Evolutionary conservation across 1,140 invertebrate genomes (phyloP), one percentile per base, ranked within the genome.

Genomic region (Goniozus legneri): DNA sequence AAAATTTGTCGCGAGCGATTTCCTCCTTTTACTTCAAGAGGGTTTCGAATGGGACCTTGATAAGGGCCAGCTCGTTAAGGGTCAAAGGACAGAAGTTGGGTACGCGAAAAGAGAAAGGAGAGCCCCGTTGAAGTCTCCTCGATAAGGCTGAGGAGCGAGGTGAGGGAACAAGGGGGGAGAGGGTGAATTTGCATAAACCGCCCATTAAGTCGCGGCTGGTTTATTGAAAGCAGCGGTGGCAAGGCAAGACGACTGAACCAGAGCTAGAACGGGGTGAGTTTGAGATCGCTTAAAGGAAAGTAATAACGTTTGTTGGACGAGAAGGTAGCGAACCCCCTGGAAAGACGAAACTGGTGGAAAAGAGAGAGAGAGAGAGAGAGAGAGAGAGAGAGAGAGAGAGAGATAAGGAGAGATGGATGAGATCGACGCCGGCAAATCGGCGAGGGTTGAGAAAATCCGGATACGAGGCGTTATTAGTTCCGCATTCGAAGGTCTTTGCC

Each of bases 281-380:
- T 54, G 54, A 57, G 62, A 64, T 65, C 57, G 65, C 56, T 67
- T 60, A 51, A 61, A 67, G 59, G 59, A 65, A 68, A 68, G 67
- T 70, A 70, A 70, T 70, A 68, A 68, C 64, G 61, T 67, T 67
- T 65, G 54, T 59, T 50, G 50, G 57, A 52, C 50, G 55, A 65
- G 57, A 65, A 60, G 57, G 36, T 52, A 44, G 47, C 50, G 32
- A 39, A 48, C 35, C 50, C 50, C 40, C 37, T 14, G 34, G 19
- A 27, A 34, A 42, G 31, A n/a, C n/a, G n/a, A 51, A 32, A 8
- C 35, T 37, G 38, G 38, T 48, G 31, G 22, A 19, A 46, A 35
- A 40, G 8, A 16, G 38, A 15, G 20, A 40, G 38, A 40, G 38
- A 40, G 38, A 40, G n/a, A 21, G 30, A 32, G 31, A 22, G 40